Base-by-base conservation (phyloP, 2,888 invertebrate genomes). In the Drosophila peninsularis region DNA sequence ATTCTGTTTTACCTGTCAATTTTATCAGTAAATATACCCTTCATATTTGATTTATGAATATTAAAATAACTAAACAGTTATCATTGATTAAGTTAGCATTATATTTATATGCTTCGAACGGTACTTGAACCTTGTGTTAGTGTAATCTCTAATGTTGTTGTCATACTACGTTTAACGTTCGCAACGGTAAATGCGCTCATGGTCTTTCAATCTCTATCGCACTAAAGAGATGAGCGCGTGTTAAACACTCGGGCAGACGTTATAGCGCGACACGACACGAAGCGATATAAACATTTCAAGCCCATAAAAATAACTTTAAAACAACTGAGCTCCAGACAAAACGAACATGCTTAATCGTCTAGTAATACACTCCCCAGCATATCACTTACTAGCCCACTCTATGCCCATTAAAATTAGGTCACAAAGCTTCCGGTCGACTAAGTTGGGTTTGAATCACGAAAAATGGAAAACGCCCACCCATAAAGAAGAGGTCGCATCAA, bases 401-500 rank as follows among this genome's bases (percentile, higher is more conserved):
- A 50, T 50, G n/a, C 19, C 36, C 14, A 36, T 19, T 36, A 21
- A 24, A 50, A 36, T 19, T 36, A 21, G 34, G 34, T 36, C 21
- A 36, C 36, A 36, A 34, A 50, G 19, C 36, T 34, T 36, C 30
- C 34, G 24, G 39, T 17, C 52, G 27, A 27, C 27, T 17, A 27
- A 37, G 7, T 17, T 1, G 52, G 3, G 27, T 17, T 50, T 50
- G 36, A 50, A 36, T 50, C 36, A 50, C 21, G 36, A 34, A 36
- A 36, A 47, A 36, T 21, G 5, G n/a, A 50, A 50, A 36, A 50
- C 34, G 36, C 36, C 21, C 21, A 21, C 21, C 21, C n/a, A 36
- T 21, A 50, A 36, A 57, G 17, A 10, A 5, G 10, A 60, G 34
- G 27, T 58, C 54, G 49, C 53, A 32, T 44, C 45, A 45, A 56